Evolutionary conservation across 30 jellyfish, hydroid and myxozoan genomes (phyloP).

Genomic region (Aurelia aurita): DNA sequence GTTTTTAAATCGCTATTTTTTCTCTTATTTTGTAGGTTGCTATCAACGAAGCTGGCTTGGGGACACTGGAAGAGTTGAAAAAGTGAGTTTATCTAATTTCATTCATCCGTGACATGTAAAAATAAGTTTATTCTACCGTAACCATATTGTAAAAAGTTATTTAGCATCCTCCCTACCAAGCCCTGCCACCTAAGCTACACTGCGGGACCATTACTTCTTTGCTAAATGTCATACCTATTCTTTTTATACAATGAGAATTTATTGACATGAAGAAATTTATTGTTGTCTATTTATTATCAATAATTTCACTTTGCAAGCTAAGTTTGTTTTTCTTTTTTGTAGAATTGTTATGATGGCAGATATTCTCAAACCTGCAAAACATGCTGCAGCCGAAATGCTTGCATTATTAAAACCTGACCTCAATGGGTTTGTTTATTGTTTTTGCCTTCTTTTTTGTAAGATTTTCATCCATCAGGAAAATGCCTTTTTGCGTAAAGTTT

Average conservation of each 20-base stretch:
- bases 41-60: slow-evolving; percentile 85
- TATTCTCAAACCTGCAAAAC: slow-evolving; percentile 90
- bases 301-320: too few species aligned
- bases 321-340: background rate
- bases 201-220: too few species aligned
- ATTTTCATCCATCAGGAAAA: too few species aligned
- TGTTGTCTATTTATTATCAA: too few species aligned
- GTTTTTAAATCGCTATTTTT: background rate
- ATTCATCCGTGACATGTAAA: too few species aligned
- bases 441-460: background rate
- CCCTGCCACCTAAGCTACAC: too few species aligned
- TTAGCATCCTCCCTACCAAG: too few species aligned
- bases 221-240: too few species aligned
- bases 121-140: too few species aligned
- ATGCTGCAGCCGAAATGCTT: slow-evolving; percentile 92
- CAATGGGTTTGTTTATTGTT: slow-evolving; percentile 36
- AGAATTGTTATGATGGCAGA: slow-evolving; percentile 77
- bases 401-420: slow-evolving; percentile 64
- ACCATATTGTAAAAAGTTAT: too few species aligned
- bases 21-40: slow-evolving; percentile 77
- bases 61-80: slow-evolving; percentile 79
- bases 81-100: slow-evolving; percentile 66
- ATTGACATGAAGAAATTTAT: too few species aligned
- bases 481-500: background rate
- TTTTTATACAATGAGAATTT: too few species aligned